A percentile compares a stretch with the other conserved stretches of the same genome.
phyloP scores from a whole-genome alignment of 2,797 vertebrate species.

The Limosa lapponica region DNA sequence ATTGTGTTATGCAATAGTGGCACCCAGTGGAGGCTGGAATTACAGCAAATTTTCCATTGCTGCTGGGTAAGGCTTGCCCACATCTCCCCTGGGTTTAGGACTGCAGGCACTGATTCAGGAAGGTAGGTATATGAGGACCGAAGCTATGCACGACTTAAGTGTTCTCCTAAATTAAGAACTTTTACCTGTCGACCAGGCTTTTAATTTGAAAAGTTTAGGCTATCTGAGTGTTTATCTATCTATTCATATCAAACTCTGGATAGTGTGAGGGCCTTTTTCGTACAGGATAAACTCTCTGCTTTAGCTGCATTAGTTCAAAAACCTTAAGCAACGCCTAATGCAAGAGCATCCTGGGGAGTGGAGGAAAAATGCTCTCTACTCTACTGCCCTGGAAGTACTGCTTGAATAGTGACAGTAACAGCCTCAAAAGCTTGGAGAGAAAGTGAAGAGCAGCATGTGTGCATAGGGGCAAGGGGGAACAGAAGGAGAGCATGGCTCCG shows the following conservation, averaged over 20 bases:
- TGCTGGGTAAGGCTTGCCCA: background rate
- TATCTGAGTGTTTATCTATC: background rate
- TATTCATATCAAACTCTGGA: background rate
- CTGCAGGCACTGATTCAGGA: background rate
- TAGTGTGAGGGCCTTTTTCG: background rate
- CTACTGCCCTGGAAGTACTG: background rate
- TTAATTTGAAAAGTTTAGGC: background rate
- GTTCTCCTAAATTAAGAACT: background rate
- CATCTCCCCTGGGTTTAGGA: background rate
- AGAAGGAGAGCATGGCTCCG: background rate
- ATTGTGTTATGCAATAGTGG: constrained; percentile 59
- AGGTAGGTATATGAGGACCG: background rate
- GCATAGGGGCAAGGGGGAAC: rapidly evolving
- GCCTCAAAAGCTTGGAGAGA: background rate
- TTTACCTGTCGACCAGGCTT: rapidly evolving
- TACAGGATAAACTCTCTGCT: background rate
- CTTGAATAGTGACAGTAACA: rapidly evolving
- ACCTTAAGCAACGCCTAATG: background rate
- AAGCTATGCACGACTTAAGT: background rate
- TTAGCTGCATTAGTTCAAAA: background rate
- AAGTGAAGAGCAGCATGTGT: background rate
- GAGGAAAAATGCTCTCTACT: background rate
- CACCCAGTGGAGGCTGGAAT: constrained; percentile 68
- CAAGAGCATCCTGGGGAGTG: background rate
- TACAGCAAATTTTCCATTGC: background rate